Evolutionary conservation across 2,113 vertebrate species (phyloP).

Genomic region (Fukomys damarensis): DNA sequence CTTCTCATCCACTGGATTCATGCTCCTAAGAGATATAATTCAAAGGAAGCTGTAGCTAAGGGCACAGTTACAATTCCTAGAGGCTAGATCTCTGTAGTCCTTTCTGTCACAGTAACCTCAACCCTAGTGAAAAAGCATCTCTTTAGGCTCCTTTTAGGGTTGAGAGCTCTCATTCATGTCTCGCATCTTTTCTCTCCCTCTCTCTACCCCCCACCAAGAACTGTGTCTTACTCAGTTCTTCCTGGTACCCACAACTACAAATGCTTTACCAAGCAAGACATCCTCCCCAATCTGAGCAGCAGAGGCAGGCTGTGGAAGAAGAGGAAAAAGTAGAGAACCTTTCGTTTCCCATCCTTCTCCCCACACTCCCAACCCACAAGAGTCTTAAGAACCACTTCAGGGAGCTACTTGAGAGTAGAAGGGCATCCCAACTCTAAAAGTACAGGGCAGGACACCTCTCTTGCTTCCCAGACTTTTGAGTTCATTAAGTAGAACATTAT

Average conservation of each 20-base stretch:
- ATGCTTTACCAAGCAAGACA: neutral
- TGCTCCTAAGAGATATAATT: neutral
- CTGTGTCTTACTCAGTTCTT: neutral
- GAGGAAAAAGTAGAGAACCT: neutral
- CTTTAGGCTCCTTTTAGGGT: neutral
- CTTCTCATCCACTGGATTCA: neutral
- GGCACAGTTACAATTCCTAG: neutral
- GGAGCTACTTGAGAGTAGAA: neutral
- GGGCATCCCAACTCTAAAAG: neutral
- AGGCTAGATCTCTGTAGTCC: neutral
- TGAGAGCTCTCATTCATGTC: neutral
- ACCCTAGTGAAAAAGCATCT: neutral
- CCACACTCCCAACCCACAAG: neutral
- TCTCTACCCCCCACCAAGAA: no score
- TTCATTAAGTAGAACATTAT: neutral
- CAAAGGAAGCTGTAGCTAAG: neutral
- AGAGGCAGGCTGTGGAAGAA: neutral
- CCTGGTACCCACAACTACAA: neutral
- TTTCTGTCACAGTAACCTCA: neutral
- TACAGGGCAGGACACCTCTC: neutral
- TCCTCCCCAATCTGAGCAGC: neutral
- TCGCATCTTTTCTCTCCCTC: no score
- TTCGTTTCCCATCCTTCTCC: neutral
- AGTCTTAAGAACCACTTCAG: neutral
- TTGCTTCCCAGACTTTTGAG: neutral